Evolutionary conservation across 2,888 invertebrate species (phyloP).

Genomic region (Pammene fasciana): DNA sequence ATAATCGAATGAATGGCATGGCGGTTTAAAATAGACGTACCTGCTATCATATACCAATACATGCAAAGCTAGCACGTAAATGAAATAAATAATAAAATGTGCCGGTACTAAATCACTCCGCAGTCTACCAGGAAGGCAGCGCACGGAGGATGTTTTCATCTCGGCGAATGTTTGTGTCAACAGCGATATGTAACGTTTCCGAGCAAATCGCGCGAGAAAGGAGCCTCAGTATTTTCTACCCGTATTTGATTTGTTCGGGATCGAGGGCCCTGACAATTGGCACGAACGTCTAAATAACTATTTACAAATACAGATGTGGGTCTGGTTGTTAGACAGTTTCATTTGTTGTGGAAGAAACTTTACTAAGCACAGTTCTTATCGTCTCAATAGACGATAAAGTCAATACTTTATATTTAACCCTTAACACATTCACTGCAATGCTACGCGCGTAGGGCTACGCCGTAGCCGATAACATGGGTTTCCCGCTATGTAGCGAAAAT

Average conservation of each 20-base stretch:
- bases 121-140: constrained; percentile 50
- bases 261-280: constrained; percentile 28
- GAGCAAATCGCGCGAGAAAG: constrained; percentile 48
- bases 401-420: too few relatives aligned
- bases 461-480: too few relatives aligned
- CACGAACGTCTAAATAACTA: constrained; percentile 31
- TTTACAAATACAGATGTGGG: constrained; percentile 5
- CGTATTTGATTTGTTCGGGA: constrained; percentile 39
- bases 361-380: too few relatives aligned
- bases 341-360: not conserved
- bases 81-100: constrained; percentile 40
- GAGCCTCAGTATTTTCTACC: constrained; percentile 42
- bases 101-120: constrained; percentile 48
- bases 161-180: constrained; percentile 68
- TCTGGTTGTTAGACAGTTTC: not conserved
- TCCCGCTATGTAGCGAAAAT: too few relatives aligned
- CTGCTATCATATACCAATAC: too few relatives aligned
- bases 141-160: constrained; percentile 67
- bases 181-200: constrained; percentile 53
- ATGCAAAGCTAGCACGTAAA: constrained; percentile 32
- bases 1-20: too few relatives aligned
- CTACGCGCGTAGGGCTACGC: too few relatives aligned
- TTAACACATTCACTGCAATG: too few relatives aligned
- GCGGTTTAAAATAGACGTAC: too few relatives aligned
- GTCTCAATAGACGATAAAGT: too few relatives aligned